Base-by-base conservation (phyloP, 1,140 invertebrate genomes). In the Odontomachus brunneus region DNA sequence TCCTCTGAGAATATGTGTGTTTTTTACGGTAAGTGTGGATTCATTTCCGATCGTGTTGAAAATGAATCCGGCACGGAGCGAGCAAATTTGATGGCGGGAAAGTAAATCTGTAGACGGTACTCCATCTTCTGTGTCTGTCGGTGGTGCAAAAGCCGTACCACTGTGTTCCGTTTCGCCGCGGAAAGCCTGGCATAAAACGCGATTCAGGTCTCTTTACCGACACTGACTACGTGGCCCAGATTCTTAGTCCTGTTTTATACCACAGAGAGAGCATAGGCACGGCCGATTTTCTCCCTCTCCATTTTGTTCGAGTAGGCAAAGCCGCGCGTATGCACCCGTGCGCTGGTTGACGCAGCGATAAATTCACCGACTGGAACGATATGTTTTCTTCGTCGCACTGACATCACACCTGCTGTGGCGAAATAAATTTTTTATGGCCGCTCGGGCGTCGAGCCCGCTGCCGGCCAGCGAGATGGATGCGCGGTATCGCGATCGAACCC, bases 291-390 rank as follows among this genome's bases (percentile, higher is more conserved):
- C 55, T 53, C 57, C 14, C 14, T 51, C 14, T 63, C 53, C 33
- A 82, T 73, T 22, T 49, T 49, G 53, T 67, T 55, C 44, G 65
- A 78, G 67, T 73, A 65, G 53, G 48, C 48, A 62, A 72, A 86
- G 44, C 72, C 33, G 59, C 11, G 44, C 9, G 38, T 7, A 11
- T 7, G 3, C 38, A 7, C 38, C 3, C 38, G 38, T 7, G 9
- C 51, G 26, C 9, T n/a, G 44, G 15, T 63, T 51, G 48, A 74
- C 67, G 73, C 51, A 38, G 55, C 53, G 84, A 86, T 87, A 84
- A 80, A 80, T 87, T 73, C 19, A 53, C 12, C 44, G 7, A 19
- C 48, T n/a, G 5, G 26, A 15, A 19, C 26, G 33, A 75, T 86
- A 86, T 19, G 69, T 75, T 83, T 57, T 49, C 60, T 53, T 66